Base-by-base conservation (phyloP, 2,888 invertebrate genomes). In the Scaptomyza tumidula region DNA sequence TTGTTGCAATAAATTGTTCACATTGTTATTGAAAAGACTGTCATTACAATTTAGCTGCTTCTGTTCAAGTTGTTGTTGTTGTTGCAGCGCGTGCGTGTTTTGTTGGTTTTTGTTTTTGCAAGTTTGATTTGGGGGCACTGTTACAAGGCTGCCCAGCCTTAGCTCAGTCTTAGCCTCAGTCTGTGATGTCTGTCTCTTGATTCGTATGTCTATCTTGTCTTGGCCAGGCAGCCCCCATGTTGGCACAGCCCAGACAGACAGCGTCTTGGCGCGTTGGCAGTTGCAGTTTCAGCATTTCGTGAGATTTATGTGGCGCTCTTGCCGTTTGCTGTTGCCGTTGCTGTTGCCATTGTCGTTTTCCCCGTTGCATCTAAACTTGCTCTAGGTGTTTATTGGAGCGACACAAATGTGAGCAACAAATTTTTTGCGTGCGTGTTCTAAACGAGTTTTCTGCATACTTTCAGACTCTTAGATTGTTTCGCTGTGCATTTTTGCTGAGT, bases 71-170 rank as follows among this genome's bases (percentile, higher is more conserved):
- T 66, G 65, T 62, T 50, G 50, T 52, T 57, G 55, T 56, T 62
- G 52, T 48, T 74, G 85, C 71, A 74, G 59, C 75, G 68, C 71
- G 85, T 85, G 83, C 88, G 82, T 87, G 68, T 63, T 41, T 41
- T n/a, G n/a, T n/a, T n/a, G n/a, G n/a, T n/a, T n/a, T n/a, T n/a
- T n/a, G n/a, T n/a, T n/a, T 41, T 75, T 60, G 68, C 73, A 55
- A 81, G 75, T 78, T 78, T 76, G 83, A 83, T 90, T 90, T 90
- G 91, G 81, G 89, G 91, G 91, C 89, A 90, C 79, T 90, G 81
- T 89, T 90, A 90, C 89, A 90, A 89, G 89, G 89, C 83, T 87
- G 59, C 54, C 87, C 68, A 70, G 84, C 79, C 88, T 58, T 19
- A 19, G 72, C 63, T 80, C 64, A 45, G 64, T 71, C 44, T 71